phyloP scores from a whole-genome alignment of 2,888 invertebrate genomes.

The Proisotoma minuta region DNA sequence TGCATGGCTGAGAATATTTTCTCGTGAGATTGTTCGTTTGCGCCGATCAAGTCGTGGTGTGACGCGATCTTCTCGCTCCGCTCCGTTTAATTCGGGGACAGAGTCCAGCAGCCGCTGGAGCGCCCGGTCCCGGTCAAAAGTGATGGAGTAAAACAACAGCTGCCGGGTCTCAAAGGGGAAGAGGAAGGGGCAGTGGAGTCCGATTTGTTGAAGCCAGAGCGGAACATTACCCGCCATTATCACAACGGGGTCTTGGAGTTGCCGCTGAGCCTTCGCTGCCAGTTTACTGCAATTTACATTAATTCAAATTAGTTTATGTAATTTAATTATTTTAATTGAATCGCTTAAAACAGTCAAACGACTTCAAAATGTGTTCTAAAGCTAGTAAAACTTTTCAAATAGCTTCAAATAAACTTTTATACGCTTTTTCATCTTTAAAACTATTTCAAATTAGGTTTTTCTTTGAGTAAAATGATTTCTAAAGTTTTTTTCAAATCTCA shows the following conservation, averaged over 20 bases:
- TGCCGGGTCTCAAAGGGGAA: conserved; percentile 97
- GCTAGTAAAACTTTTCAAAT: too few species aligned
- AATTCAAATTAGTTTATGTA: neutral
- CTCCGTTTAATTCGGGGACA: conserved; percentile 75
- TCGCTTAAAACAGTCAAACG: too few species aligned
- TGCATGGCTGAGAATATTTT: conserved; percentile 89
- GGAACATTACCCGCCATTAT: conserved; percentile 96
- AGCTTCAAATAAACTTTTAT: too few species aligned
- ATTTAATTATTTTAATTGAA: neutral
- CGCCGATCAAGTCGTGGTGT: conserved; percentile 88
- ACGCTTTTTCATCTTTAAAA: too few species aligned
- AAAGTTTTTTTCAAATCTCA: too few species aligned
- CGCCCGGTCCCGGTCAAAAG: conserved; percentile 96
- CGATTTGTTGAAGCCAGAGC: conserved; percentile 87
- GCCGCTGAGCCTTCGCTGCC: conserved; percentile 93
- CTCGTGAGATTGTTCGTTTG: conserved; percentile 81
- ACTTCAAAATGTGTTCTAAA: too few species aligned
- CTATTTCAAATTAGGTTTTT: too few species aligned
- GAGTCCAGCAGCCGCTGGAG: conserved; percentile 90
- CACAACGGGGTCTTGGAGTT: conserved; percentile 94
- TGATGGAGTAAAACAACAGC: conserved; percentile 91
- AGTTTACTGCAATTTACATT: neutral
- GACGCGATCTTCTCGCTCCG: conserved; percentile 78
- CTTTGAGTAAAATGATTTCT: too few species aligned
- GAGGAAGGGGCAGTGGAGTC: conserved; percentile 84